Evolutionary conservation across 2,113 vertebrate species (phyloP).

Genomic region (Trichechus manatus): DNA sequence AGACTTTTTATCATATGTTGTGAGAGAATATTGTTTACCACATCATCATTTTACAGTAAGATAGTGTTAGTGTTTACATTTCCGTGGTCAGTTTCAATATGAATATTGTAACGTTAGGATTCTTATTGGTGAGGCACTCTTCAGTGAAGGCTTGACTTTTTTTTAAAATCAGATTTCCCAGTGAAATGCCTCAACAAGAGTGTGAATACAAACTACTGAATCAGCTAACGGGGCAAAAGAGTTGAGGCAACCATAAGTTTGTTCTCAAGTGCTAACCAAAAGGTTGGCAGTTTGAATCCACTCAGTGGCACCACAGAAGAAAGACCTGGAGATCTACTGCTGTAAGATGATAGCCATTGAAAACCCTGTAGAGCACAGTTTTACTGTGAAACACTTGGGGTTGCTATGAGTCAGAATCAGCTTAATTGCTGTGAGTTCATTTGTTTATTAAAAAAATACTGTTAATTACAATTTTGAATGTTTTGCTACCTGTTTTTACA

Average conservation of each 20-base stretch:
- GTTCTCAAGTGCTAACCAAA: background rate
- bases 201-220: background rate
- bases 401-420: background rate
- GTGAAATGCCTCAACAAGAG: background rate
- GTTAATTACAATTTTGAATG: slow-evolving; percentile 41
- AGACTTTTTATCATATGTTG: background rate
- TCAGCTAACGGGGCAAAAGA: background rate
- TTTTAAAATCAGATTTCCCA: slow-evolving; percentile 26
- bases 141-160: background rate
- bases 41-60: background rate
- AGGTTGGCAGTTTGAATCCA: background rate
- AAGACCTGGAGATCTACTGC: background rate
- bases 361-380: too few relatives aligned
- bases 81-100: background rate
- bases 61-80: background rate
- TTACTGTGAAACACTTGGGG: background rate
- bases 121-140: background rate
- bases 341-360: background rate
- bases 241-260: background rate
- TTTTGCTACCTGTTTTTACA: slow-evolving; percentile 80
- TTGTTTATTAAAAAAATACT: background rate
- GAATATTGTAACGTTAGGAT: background rate
- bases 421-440: background rate
- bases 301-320: background rate
- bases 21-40: background rate